Evolutionary conservation across 2,113 vertebrate species (phyloP), one percentile per base, ranked within the genome.

Genomic region (Montifringilla adamsi): DNA sequence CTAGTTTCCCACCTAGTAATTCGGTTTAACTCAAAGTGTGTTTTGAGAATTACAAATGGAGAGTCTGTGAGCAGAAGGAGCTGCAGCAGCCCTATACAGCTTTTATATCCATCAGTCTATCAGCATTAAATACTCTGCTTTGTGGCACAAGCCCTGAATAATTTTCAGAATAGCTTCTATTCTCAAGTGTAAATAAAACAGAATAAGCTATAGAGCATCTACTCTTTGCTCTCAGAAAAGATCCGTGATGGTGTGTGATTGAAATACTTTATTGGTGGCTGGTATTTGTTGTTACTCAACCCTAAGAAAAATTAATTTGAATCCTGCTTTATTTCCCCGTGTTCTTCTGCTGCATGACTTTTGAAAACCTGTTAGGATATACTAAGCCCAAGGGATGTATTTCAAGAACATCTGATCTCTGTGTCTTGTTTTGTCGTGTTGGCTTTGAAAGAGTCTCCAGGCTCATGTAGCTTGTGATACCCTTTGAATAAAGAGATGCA

Each of bases 401-500:
- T 67, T 88, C 27, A 17, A 5, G 62, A 79, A 15, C 15, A 39
- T 47, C 46, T 73, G 10, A 77, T 63, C 46, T 31, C 11, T 50
- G 14, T 46, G 23, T 76, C 49, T 74, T 53, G 15, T 3, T 88
- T 70, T 0, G 0, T 76, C 11, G 31, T 49, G 24, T 41, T 63
- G 1, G 4, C 53, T 76, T 85, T 73, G 67, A 59, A 74, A 44
- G 39, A 41, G 31, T 46, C 58, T 82, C 15, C 31, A 3, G 4
- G 49, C 52, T 91, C 26, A 30, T 5, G 2, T 43, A 59, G 75
- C 20, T 72, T 63, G 60, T 11, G 18, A n/a, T 3, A 7, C 20
- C 7, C 15, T 44, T 94, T 76, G 35, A 80, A 62, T 96, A 78
- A 96, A 60, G 44, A 95, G 41, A 89, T 90, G 69, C 63, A 87